Percentiles rank a stretch among this genome's conserved stretches.
These are phyloP conservation scores for Hyperoodon ampullatus DNA, from an alignment of 2,113 vertebrate genomes.

Conservation along the genomic window DNA sequence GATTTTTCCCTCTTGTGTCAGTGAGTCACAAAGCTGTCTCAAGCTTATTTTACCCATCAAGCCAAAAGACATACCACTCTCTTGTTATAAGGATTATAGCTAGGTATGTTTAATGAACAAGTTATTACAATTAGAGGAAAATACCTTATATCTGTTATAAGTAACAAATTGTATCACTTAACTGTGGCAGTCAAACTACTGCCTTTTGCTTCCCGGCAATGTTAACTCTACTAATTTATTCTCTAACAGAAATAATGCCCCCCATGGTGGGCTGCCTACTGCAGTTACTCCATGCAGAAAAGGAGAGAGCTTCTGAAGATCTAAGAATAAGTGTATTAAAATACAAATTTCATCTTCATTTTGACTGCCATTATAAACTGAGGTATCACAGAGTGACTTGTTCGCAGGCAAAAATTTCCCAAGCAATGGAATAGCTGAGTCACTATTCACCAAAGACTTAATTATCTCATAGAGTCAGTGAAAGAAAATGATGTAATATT, in stretches of 20 bases:
- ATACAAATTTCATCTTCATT: constrained; percentile 44
- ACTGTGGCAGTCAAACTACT: background rate
- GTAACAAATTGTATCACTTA: background rate
- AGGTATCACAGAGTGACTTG: constrained; percentile 17
- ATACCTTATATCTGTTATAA: background rate
- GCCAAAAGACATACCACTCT: background rate
- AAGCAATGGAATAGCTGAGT: constrained; percentile 29
- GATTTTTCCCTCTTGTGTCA: background rate
- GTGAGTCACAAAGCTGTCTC: background rate
- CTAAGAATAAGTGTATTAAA: constrained; percentile 16
- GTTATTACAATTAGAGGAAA: constrained; percentile 11
- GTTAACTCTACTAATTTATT: background rate
- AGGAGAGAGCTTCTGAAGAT: background rate
- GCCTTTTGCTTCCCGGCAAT: constrained; percentile 24
- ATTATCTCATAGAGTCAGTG: constrained; percentile 41
- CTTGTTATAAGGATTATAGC: background rate
- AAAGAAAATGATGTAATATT: constrained; percentile 40
- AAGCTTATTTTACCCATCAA: background rate
- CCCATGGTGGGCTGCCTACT: background rate
- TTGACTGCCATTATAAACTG: constrained; percentile 30
- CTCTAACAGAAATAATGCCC: constrained; percentile 43
- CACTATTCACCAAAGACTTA: constrained; percentile 46
- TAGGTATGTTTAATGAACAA: constrained; percentile 35
- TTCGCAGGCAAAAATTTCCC: constrained; percentile 45
- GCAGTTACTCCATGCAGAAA: background rate